Base-by-base conservation (phyloP, 2,797 vertebrate genomes). In the Martes flavigula region DNA sequence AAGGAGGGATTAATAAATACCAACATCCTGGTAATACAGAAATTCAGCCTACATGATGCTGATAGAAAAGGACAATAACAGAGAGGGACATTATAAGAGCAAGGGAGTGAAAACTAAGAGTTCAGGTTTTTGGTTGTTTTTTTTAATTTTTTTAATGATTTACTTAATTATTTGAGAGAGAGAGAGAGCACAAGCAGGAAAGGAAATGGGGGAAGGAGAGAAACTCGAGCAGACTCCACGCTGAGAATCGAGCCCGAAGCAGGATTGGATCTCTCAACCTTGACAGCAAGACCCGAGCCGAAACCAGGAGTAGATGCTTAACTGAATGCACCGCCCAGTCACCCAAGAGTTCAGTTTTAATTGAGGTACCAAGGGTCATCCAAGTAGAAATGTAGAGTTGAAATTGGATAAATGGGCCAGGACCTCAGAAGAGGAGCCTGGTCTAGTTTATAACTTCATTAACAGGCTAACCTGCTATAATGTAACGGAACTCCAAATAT, bases 391-490 rank as follows among this genome's bases (percentile, higher is more conserved):
- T 21, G 8, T 13, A 7, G 35, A 10, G 27, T 12, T 43, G 11
- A 35, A 66, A 66, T 78, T 85, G 70, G n/a, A 32, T 82, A 93
- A 51, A 79, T 35, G 17, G 46, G n/a, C 91, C 27, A 85, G 40
- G 87, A 64, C 51, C 51, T 62, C 43, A 56, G 48, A 85, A 81
- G 43, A 97, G 78, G 58, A 58, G 46, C 46, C 56, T 51, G 18
- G n/a, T 40, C 78, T 64, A 27, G 58, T 81, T 91, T 70, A 56
- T 66, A 56, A 35, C 30, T 91, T n/a, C 77, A 40, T 79, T 91
- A 85, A n/a, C 7, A 70, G 25, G 77, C 70, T 56, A 68, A 90
- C 40, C 32, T 84, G 4, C 54, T 83, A 5, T 54, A 27, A 48
- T 12, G 27, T 58, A 72, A 91, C 38, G 85, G 58, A 51, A 23